Evolutionary conservation across 2,113 vertebrate genomes (phyloP), one percentile per base, ranked within the genome.

Genomic region (Percina caprodes): DNA sequence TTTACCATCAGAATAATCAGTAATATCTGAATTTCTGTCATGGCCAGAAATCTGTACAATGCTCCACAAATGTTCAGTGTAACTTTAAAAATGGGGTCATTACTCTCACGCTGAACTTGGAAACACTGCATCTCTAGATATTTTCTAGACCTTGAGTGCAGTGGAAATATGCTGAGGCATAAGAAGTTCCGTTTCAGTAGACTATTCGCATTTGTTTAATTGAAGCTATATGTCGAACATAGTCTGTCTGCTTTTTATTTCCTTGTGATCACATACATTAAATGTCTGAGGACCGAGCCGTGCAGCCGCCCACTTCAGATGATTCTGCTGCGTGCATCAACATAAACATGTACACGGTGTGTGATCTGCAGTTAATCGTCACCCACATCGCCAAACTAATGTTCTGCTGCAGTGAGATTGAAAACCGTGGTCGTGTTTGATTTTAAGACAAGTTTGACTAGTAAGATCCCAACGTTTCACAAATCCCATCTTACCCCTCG

Each of bases 361-460:
- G 74, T n/a, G 72, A 74, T 69, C 85, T 51, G 81, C 63, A 49
- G 75, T 69, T 74, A 58, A 76, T 82, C 80, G 71, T 61, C 14
- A 49, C 55, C 48, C 46, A 65, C 79, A 81, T 69, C 74, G 18
- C 18, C 55, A 68, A 56, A 48, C 56, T 76, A 69, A 78, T 86
- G 78, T 67, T 21, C 52, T 58, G 78, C 77, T 63, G 19, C 35
- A 1, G 15, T 24, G 33, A 71, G 51, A 42, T 56, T 75, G 46
- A 77, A 79, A 77, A 51, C 59, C 59, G 30, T 30, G 80, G 82
- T 73, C 77, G 49, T 66, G 72, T 83, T 54, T 58, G 46, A 83
- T 74, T 62, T 71, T 55, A 35, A 56, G 56, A 83, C 54, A 18
- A 63, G 48, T 69, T 54, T 68, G 13, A 55, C 60, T 49, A 2